Evolutionary conservation across 2,113 vertebrate genomes (phyloP), one percentile per base, ranked within the genome.

Genomic region (Sinocyclocheilus anshuiensis): DNA sequence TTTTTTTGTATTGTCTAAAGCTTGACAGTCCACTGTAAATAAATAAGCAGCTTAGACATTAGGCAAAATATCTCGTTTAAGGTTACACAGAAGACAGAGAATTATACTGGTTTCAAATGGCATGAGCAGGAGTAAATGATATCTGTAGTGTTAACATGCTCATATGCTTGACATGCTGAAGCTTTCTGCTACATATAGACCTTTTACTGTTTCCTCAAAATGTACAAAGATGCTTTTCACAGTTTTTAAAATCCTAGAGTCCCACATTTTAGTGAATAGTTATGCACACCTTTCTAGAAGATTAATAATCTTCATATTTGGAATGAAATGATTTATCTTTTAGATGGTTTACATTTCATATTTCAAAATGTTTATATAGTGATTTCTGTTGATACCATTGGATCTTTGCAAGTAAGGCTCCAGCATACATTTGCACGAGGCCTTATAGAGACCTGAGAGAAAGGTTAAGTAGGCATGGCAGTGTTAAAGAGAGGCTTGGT

Each of bases 381-480:
- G 42, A 48, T 77, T 77, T 50, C 2, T 4, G 42, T 77, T 50
- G 39, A 45, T 76, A 15, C 22, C 39, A 75, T 24, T 77, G 72
- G 42, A n/a, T 71, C 6, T 65, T 26, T 69, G 26, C 42, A 12
- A 50, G 13, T 29, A 76, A 26, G 42, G 10, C 7, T 48, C 16
- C 11, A 39, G 29, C 10, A 55, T 33, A 3, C 71, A 22, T 61
- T 16, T 18, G 48, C 87, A 84, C 53, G 83, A 77, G 76, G 82
- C 88, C 86, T 89, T 50, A 50, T 12, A 86, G 91, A 86, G 85
- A 89, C 89, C 53, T 72, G 87, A 91, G 86, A 86, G 86, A 88
- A 91, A 86, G 86, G 89, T 92, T 91, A 92, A 92, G 77, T 86
- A 88, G 81, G 84, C 85, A 29, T 87, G 90, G 92, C 90, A 86